Base-by-base conservation (phyloP, 2,797 vertebrate species). In the Anniella stebbinsi region DNA sequence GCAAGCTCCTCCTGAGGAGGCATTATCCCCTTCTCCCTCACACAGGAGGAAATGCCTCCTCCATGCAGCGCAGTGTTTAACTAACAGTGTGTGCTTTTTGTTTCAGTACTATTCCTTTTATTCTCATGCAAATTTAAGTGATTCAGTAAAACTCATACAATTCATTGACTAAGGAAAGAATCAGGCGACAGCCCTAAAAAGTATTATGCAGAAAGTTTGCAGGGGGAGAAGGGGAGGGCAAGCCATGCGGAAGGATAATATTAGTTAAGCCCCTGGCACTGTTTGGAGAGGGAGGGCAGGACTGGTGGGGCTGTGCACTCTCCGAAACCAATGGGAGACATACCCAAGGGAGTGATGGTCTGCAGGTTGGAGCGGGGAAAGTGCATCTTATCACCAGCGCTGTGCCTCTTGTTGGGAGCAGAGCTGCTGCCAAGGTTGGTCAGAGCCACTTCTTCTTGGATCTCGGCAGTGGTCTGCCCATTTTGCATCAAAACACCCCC, bases 321-420 rank as follows among this genome's bases (percentile, higher is more conserved):
- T n/a, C n/a, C n/a, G 36, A 30, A 69, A 36, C 28, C 28, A 76
- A 76, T 7, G 28, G 3, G 57, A 85, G 66, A 67, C 97, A 76
- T 97, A 99, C 99, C 99, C 94, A 99, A 97, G 0, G 98, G 98
- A 5, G 99, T 99, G 97, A 99, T 99, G 86, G 98, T 98, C 95
- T 99, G 98, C 57, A 99, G 97, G 95, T 97, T 98, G 84, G 98
- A 95, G n/a, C 98, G 97, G 0, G 98, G 98, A 51, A 99, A 99
- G 94, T 98, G 98, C 93, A 99, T 97, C 96, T 98, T 99, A 84
- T 99, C 98, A 0, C 97, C 97, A 57, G 96, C 97, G 86, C 98
- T 99, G 95, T 98, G 98, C 54, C 98, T 97, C 94, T 99, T 99
- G 97, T 98, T 99, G 6, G 98, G 93, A 28, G 98, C 96, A 0